Conservation (phyloP, 2,888 invertebrate species). For the Achlya flavicornis region DNA sequence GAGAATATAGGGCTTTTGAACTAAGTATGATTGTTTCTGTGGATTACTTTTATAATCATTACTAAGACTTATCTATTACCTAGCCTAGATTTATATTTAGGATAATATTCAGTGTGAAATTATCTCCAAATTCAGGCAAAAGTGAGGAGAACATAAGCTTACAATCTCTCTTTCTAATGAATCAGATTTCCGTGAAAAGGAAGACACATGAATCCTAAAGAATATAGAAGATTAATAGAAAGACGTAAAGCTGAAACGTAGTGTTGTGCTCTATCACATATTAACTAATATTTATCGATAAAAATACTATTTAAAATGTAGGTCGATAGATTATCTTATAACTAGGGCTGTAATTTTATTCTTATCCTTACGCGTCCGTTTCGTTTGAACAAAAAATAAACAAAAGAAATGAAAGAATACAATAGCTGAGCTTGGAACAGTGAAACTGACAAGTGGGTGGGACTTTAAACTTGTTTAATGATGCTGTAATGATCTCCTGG, state of each 20-base stretch:
- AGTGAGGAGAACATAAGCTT: not conserved
- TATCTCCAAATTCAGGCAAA: not conserved
- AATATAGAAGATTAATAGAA: not conserved
- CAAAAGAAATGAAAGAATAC: not conserved
- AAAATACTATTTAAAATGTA: not conserved
- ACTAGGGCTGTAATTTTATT: not conserved
- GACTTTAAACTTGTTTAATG: not conserved
- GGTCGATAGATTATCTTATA: not conserved
- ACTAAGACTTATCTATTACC: not conserved
- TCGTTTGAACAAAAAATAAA: slow-evolving; percentile 4
- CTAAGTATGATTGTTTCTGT: not conserved
- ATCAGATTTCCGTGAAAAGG: not conserved
- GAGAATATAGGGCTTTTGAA: not conserved
- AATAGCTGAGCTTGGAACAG: not conserved
- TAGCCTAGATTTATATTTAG: too few species aligned
- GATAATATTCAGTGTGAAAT: not conserved
- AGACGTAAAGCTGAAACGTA: not conserved
- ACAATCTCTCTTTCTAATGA: not conserved
- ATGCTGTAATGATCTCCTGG: not conserved
- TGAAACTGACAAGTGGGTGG: slow-evolving; percentile 1
- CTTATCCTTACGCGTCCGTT: not conserved
- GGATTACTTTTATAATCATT: not conserved
- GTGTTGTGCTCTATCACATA: not conserved
- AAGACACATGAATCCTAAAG: not conserved
- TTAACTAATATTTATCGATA: not conserved